Evolutionary conservation across 2,888 invertebrate genomes (phyloP).

Genomic region (Acanthosepion esculentum): DNA sequence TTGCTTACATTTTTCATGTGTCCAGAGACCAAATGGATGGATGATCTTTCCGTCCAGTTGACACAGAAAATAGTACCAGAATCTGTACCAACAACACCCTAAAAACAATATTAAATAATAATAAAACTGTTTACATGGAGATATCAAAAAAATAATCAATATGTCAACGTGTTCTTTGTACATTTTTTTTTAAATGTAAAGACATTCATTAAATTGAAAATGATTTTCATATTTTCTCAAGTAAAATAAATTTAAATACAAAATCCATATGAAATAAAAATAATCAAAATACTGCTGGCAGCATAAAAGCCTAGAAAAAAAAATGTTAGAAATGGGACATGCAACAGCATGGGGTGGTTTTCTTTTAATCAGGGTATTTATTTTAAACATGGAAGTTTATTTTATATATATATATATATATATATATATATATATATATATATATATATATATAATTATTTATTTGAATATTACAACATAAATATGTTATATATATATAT

Average conservation of each 20-base stretch:
- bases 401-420: no score
- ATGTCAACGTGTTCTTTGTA: not conserved
- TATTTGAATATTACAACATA: no score
- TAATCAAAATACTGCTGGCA: no score
- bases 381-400: no score
- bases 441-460: no score
- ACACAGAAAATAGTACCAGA: conserved; percentile 75
- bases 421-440: no score
- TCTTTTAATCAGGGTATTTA: no score
- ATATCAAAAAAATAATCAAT: not conserved
- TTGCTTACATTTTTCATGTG: conserved; percentile 69
- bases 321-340: no score
- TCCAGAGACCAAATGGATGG: conserved; percentile 73
- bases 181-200: not conserved
- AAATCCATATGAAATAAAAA: no score
- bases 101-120: conserved; percentile 35
- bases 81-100: conserved; percentile 74
- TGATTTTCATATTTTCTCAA: not conserved
- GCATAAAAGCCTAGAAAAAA: no score
- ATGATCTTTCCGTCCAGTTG: conserved; percentile 74
- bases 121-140: not conserved
- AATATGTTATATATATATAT: no score
- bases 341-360: no score
- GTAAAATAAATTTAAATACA: not conserved
- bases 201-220: not conserved